phyloP scores from a whole-genome alignment of 1,140 invertebrate genomes.

The Achatina immaculata region DNA sequence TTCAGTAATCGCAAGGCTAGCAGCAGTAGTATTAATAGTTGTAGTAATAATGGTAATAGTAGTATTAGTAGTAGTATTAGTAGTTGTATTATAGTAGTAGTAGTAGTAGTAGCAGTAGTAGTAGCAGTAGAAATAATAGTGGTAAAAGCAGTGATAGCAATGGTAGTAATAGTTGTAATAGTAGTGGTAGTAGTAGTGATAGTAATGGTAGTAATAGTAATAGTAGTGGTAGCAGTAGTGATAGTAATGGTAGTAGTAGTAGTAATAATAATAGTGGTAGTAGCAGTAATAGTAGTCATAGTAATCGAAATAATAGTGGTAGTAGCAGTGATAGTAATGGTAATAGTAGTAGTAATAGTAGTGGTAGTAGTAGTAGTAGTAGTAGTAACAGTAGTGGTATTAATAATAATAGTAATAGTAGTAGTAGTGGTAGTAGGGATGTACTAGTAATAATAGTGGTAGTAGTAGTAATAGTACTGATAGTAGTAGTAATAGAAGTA shows the following conservation, averaged over 20 bases:
- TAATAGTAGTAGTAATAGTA: conserved; percentile 24
- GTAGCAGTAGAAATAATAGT: not conserved
- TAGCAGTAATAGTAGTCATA: conserved; percentile 27
- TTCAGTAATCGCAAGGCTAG: not conserved
- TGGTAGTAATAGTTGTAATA: conserved; percentile 5
- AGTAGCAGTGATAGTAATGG: conserved; percentile 27
- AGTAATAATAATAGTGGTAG: conserved; percentile 20
- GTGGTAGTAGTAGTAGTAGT: not conserved
- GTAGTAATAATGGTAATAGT: too few relatives aligned
- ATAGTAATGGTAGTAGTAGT: conserved; percentile 19
- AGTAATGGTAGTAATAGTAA: conserved; percentile 5
- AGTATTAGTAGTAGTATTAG: too few relatives aligned
- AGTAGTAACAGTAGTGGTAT: not conserved
- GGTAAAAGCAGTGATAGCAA: too few relatives aligned
- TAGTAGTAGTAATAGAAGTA: not conserved
- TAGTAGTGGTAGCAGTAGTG: conserved; percentile 9
- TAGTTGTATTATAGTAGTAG: not conserved
- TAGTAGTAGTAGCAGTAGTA: not conserved
- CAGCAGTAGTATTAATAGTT: too few relatives aligned
- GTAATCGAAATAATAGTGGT: conserved; percentile 16
- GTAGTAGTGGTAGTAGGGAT: not conserved
- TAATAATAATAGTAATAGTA: not conserved
- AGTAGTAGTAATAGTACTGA: not conserved
- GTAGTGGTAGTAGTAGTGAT: conserved; percentile 16
- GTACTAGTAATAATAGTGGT: not conserved